A percentile compares a stretch with the other conserved stretches of the same genome.
Evolutionary conservation across 2,113 vertebrate genomes (phyloP).

Genomic region (Sylvilagus bachmani): DNA sequence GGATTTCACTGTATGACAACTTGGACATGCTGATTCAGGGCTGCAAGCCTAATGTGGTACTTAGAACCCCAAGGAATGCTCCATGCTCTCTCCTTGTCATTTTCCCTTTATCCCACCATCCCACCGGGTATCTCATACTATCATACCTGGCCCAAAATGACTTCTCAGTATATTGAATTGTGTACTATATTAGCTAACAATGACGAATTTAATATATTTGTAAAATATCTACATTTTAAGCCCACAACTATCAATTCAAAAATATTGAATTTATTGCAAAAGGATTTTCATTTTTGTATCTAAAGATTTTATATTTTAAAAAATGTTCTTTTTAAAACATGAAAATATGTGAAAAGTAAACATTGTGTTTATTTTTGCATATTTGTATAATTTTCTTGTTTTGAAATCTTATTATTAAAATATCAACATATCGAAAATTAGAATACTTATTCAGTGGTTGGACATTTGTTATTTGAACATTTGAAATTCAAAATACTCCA

Average conservation of each 20-base stretch:
- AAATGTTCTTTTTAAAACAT: slow-evolving; percentile 25
- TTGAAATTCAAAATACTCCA: neutral
- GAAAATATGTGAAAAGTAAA: neutral
- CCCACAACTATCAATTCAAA: neutral
- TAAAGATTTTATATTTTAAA: slow-evolving; percentile 21
- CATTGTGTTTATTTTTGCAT: neutral
- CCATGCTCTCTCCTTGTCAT: neutral
- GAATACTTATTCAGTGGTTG: neutral
- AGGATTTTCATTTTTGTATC: neutral
- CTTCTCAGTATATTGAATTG: neutral
- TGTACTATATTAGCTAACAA: neutral
- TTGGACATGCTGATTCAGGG: neutral
- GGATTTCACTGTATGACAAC: neutral
- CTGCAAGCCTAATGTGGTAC: neutral
- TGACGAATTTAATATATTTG: neutral
- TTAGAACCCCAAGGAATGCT: neutral
- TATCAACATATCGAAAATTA: neutral
- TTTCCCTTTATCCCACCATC: fast-evolving
- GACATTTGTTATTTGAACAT: neutral
- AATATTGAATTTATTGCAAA: neutral
- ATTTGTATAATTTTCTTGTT: neutral
- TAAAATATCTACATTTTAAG: slow-evolving; percentile 7
- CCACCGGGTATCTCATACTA: neutral
- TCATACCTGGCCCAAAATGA: neutral
- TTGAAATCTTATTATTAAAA: neutral